These are phyloP conservation scores for Orycteropus afer DNA, from an alignment of 2,113 vertebrate genomes.

Conservation along the genomic window DNA sequence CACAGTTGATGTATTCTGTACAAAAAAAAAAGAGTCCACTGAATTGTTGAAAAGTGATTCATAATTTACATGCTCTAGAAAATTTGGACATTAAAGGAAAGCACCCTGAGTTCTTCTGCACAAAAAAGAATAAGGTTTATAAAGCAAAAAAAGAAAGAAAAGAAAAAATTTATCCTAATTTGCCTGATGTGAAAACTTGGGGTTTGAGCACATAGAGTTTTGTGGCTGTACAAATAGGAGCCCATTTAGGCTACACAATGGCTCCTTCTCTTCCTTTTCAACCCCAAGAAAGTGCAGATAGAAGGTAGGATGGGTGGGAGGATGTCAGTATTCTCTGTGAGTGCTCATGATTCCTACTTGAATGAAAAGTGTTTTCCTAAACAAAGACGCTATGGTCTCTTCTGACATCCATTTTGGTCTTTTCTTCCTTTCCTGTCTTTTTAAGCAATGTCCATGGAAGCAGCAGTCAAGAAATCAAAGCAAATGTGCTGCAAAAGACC, in stretches of 20 bases:
- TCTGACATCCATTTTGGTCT: too few relatives aligned
- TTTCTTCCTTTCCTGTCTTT: too few relatives aligned
- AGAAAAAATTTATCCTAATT: slow-evolving; percentile 47
- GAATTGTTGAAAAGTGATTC: slow-evolving; percentile 27
- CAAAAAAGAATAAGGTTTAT: slow-evolving; percentile 38
- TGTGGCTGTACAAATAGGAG: background rate
- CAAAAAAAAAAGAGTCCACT: background rate
- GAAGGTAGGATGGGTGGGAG: background rate
- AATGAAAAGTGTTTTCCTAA: background rate
- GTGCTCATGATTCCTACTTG: background rate
- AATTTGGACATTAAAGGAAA: slow-evolving; percentile 55
- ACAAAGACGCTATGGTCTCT: too few relatives aligned
- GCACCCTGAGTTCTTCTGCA: slow-evolving; percentile 45
- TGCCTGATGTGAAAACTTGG: slow-evolving; percentile 48
- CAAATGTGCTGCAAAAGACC: too few relatives aligned
- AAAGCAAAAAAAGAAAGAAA: too few relatives aligned
- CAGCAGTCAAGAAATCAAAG: too few relatives aligned
- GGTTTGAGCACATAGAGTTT: background rate
- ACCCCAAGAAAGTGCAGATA: background rate
- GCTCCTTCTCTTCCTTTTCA: background rate
- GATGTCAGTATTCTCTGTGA: background rate
- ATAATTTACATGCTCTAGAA: background rate
- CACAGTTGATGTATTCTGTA: background rate
- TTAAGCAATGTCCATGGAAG: too few relatives aligned
- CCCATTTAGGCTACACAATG: background rate